phyloP scores from a whole-genome alignment of 2,888 invertebrate species.

The Limnephilus lunatus region DNA sequence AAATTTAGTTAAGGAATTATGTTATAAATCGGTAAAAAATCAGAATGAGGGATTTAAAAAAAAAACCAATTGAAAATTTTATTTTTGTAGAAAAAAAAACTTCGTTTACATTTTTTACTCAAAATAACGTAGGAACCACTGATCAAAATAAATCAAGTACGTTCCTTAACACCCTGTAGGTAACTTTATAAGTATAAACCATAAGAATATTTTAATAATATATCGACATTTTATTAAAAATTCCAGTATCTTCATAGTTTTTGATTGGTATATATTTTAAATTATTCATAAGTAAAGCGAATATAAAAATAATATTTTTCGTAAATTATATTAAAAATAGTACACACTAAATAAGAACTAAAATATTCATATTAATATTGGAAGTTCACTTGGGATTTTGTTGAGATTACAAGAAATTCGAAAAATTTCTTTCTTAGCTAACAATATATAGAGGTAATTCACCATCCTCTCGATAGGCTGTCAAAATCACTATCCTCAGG shows the following conservation, averaged over 20 bases:
- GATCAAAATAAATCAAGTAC: too few species aligned
- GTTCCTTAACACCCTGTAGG: background rate
- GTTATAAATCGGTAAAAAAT: too few species aligned
- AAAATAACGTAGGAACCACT: too few species aligned
- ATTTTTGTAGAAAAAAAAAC: too few species aligned
- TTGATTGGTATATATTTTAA: background rate
- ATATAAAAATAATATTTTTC: background rate
- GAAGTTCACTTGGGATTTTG: conserved; percentile 32
- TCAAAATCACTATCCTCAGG: too few species aligned
- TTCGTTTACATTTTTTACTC: too few species aligned
- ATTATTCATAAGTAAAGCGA: background rate
- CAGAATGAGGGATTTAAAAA: too few species aligned
- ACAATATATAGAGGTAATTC: background rate
- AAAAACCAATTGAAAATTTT: too few species aligned
- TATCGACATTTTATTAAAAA: background rate
- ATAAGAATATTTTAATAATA: background rate
- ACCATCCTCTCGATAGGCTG: too few species aligned
- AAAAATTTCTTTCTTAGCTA: background rate
- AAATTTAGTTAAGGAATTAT: too few species aligned
- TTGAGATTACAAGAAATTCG: background rate
- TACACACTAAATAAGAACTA: background rate
- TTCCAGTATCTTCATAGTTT: background rate
- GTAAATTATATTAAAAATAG: background rate
- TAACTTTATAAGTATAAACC: background rate
- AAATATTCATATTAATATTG: background rate